phyloP scores from a whole-genome alignment of 2,888 invertebrate genomes.

The Drosophila eohydei region DNA sequence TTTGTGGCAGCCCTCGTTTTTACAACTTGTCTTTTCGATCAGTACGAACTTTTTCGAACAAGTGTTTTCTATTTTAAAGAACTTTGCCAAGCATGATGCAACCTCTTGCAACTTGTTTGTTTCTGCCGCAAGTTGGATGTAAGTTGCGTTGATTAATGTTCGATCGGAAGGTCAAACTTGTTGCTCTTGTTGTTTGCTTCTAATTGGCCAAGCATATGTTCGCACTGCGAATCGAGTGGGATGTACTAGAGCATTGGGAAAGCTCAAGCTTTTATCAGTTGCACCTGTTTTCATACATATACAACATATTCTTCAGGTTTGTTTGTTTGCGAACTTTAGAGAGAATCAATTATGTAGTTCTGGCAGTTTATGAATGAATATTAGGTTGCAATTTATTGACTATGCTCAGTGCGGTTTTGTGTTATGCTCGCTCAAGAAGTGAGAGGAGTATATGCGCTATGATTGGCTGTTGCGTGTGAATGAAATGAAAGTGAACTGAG shows the following conservation, averaged over 20 bases:
- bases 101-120: conserved; percentile 13
- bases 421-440: not conserved
- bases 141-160: conserved; percentile 10
- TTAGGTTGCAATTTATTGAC: conserved; percentile 7
- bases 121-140: conserved; percentile 4
- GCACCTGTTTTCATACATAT: conserved; percentile 3
- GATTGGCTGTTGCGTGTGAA: not conserved
- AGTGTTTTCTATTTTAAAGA: not conserved
- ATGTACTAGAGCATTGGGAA: not conserved
- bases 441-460: not conserved
- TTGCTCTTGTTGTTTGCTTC: not conserved
- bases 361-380: conserved; percentile 9
- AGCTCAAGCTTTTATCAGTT: conserved; percentile 13
- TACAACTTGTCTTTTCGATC: not conserved
- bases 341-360: not conserved
- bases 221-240: not conserved
- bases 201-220: conserved; percentile 6
- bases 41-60: not conserved
- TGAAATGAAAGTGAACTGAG: not conserved
- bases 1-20: not conserved
- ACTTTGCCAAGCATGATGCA: conserved; percentile 2
- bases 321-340: not conserved
- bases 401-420: not conserved
- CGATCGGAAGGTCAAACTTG: conserved; percentile 14
- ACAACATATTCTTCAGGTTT: not conserved